Conservation (phyloP, 2,113 vertebrate species). For the Daphoenositta chrysoptera region DNA sequence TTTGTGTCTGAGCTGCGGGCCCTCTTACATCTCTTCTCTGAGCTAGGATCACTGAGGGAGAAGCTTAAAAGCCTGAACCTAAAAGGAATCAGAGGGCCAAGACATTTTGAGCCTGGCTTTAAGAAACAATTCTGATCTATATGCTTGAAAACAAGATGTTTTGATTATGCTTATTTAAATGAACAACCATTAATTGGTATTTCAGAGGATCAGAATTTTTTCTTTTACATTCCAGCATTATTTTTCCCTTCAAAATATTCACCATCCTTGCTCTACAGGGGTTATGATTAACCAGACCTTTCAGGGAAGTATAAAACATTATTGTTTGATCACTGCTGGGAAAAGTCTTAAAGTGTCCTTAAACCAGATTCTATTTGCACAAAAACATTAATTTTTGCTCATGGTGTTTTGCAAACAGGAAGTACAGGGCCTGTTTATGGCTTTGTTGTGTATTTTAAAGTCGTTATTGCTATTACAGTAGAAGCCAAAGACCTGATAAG, state of each 20-base stretch:
- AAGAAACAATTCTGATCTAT: neutral
- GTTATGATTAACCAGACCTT: neutral
- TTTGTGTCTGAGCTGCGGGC: neutral
- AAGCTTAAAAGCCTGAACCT: neutral
- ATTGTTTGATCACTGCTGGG: neutral
- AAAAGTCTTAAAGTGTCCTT: neutral
- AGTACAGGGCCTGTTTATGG: neutral
- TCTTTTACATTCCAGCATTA: neutral
- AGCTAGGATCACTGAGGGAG: neutral
- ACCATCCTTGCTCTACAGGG: neutral
- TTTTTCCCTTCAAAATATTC: neutral
- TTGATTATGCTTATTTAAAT: neutral
- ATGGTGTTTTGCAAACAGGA: conserved; percentile 37
- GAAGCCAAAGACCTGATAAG: neutral
- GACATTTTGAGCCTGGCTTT: neutral
- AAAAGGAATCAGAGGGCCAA: neutral
- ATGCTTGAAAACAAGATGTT: neutral
- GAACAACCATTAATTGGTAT: neutral
- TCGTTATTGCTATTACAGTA: neutral
- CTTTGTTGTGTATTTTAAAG: neutral
- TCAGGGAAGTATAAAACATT: neutral
- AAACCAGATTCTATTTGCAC: neutral
- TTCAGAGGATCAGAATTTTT: neutral
- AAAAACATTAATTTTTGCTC: neutral
- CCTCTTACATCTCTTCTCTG: neutral